These are phyloP conservation scores for Cheilosia urbana DNA, from an alignment of 2,888 invertebrate species.

Conservation along the genomic window DNA sequence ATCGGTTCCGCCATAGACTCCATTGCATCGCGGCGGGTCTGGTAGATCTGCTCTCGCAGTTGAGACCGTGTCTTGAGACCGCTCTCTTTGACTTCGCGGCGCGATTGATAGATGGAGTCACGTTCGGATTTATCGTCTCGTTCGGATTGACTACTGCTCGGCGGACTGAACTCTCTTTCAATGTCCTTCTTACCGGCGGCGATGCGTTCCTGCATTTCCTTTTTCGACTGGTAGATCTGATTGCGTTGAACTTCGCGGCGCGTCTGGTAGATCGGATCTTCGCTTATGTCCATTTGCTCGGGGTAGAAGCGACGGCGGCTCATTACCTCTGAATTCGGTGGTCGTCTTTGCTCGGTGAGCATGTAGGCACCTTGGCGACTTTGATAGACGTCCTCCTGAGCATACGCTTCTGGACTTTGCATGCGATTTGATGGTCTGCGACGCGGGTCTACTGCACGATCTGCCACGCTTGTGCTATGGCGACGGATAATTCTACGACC, in stretches of 20 bases:
- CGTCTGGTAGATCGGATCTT: constrained; percentile 82
- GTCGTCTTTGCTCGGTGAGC: constrained; percentile 80
- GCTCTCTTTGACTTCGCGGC: constrained; percentile 81
- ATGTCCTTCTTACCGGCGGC: constrained; percentile 82
- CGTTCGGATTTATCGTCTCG: constrained; percentile 81
- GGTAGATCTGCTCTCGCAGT: constrained; percentile 83
- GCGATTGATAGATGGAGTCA: constrained; percentile 81
- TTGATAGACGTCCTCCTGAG: constrained; percentile 81
- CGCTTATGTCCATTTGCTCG: constrained; percentile 79
- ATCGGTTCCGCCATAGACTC: constrained; percentile 84
- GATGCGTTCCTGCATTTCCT: constrained; percentile 83
- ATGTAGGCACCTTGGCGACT: constrained; percentile 82
- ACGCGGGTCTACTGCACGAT: constrained; percentile 78
- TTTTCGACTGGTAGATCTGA: constrained; percentile 82
- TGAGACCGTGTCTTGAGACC: constrained; percentile 81
- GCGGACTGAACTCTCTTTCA: constrained; percentile 82
- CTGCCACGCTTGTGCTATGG: constrained; percentile 83
- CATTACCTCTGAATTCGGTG: constrained; percentile 83
- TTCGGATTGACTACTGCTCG: constrained; percentile 81
- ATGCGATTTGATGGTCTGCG: constrained; percentile 76
- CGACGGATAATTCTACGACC: constrained; percentile 81
- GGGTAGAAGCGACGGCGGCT: constrained; percentile 82
- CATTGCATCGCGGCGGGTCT: constrained; percentile 82
- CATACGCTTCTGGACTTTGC: constrained; percentile 76
- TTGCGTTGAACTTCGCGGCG: constrained; percentile 82